Evolutionary conservation across 2,797 vertebrate genomes (phyloP).

Genomic region (Ficedula albicollis): DNA sequence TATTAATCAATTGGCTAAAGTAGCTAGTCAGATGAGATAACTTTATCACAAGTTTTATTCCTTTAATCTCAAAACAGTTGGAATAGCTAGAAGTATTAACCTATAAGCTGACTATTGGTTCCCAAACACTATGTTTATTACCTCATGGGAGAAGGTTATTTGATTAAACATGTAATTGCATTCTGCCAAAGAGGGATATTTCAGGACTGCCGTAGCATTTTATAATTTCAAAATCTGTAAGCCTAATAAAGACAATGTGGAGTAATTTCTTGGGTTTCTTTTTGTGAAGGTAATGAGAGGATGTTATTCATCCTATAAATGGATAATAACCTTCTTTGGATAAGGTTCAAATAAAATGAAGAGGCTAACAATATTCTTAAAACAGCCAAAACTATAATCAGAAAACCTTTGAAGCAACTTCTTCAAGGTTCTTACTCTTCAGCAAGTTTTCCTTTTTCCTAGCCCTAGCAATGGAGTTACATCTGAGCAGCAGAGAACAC

Average conservation of each 20-base stretch:
- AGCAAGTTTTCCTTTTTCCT: background rate
- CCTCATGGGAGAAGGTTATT: background rate
- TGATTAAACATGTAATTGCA: background rate
- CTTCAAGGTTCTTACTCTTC: background rate
- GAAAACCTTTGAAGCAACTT: background rate
- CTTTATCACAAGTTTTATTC: background rate
- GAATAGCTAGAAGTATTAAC: background rate
- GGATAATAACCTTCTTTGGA: background rate
- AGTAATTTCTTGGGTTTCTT: background rate
- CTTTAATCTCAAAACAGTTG: background rate
- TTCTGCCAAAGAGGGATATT: background rate
- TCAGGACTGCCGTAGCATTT: background rate
- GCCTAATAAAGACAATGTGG: background rate
- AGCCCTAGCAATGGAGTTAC: background rate
- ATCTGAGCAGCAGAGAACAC: background rate
- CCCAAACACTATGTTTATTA: background rate
- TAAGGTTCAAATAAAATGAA: background rate
- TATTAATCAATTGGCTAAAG: background rate
- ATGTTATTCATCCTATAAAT: background rate
- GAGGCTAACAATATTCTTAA: background rate
- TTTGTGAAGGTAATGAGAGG: background rate
- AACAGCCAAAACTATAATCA: background rate
- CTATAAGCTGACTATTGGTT: background rate
- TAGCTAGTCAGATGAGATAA: background rate
- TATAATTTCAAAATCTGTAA: background rate